These are phyloP conservation scores for Scolopax bukidnonensis DNA, from an alignment of 2,797 vertebrate genomes.

Conservation along the genomic window DNA sequence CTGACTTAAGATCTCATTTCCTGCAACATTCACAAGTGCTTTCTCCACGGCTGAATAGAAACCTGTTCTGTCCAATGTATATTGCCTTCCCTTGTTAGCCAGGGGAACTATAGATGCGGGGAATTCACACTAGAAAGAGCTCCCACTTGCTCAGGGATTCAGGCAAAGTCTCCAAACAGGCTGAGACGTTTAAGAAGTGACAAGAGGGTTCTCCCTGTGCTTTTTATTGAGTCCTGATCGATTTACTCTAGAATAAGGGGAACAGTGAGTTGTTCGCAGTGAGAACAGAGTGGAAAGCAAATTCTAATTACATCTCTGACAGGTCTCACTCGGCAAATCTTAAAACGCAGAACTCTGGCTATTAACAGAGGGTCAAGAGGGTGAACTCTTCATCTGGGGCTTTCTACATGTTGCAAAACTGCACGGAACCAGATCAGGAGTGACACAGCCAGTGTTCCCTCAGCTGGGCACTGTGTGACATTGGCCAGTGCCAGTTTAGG, in stretches of 20 bases:
- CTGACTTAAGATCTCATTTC: slow-evolving; percentile 86
- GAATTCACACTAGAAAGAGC: slow-evolving; percentile 24
- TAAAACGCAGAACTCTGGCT: not conserved
- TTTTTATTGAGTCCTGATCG: slow-evolving; percentile 45
- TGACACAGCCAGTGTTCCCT: accelerated
- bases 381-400: not conserved
- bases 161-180: slow-evolving; percentile 25
- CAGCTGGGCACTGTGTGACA: not conserved
- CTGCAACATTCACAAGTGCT: slow-evolving; percentile 83
- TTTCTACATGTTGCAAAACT: not conserved
- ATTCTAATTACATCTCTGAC: slow-evolving; percentile 6
- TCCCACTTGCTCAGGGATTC: slow-evolving; percentile 36
- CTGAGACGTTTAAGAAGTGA: slow-evolving; percentile 45
- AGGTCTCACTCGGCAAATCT: not conserved
- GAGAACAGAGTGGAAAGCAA: not conserved
- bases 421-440: not conserved
- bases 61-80: slow-evolving; percentile 50
- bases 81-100: slow-evolving; percentile 54
- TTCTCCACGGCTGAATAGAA: slow-evolving; percentile 77
- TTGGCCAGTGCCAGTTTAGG: accelerated
- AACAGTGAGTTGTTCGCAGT: not conserved
- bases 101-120: not conserved
- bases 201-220: not conserved
- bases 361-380: not conserved
- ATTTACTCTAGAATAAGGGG: slow-evolving; percentile 20